Evolutionary conservation across 2,888 invertebrate species (phyloP).

Genomic region (Cistogaster globosa): DNA sequence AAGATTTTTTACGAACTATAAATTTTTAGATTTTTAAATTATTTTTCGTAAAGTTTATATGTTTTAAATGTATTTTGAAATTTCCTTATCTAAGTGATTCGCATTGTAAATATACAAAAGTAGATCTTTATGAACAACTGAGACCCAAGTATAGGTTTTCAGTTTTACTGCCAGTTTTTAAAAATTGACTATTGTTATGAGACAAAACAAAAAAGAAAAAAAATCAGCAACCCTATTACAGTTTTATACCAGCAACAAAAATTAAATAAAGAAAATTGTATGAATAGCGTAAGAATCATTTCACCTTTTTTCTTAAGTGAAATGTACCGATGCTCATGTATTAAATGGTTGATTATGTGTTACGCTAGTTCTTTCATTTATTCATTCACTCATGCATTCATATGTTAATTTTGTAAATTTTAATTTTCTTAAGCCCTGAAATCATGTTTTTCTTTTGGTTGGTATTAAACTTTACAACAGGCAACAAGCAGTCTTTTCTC

Average conservation of each 20-base stretch:
- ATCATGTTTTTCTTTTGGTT: slow-evolving; percentile 59
- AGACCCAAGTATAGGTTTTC: slow-evolving; percentile 27
- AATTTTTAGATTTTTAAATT: too few relatives aligned
- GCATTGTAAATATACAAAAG: too few relatives aligned
- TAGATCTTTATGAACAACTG: background rate
- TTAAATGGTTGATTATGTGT: slow-evolving; percentile 58
- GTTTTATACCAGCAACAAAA: background rate
- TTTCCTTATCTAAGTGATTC: too few relatives aligned
- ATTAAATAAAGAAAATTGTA: background rate
- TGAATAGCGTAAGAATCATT: slow-evolving; percentile 54
- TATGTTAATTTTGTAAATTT: slow-evolving; percentile 67
- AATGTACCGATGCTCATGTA: slow-evolving; percentile 9
- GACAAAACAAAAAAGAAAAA: too few relatives aligned
- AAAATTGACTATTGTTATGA: background rate
- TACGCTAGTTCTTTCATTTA: slow-evolving; percentile 39
- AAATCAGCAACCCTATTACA: slow-evolving; percentile 18
- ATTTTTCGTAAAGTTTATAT: too few relatives aligned
- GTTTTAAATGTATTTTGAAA: too few relatives aligned
- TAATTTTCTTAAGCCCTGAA: slow-evolving; percentile 36
- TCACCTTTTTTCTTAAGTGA: slow-evolving; percentile 43
- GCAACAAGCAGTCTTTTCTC: background rate
- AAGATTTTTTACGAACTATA: too few relatives aligned
- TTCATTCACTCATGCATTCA: slow-evolving; percentile 48
- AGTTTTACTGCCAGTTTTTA: slow-evolving; percentile 40
- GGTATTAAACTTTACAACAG: slow-evolving; percentile 40